Conservation (phyloP, 2,797 vertebrate species). For the Micropoecilia bifurca region DNA sequence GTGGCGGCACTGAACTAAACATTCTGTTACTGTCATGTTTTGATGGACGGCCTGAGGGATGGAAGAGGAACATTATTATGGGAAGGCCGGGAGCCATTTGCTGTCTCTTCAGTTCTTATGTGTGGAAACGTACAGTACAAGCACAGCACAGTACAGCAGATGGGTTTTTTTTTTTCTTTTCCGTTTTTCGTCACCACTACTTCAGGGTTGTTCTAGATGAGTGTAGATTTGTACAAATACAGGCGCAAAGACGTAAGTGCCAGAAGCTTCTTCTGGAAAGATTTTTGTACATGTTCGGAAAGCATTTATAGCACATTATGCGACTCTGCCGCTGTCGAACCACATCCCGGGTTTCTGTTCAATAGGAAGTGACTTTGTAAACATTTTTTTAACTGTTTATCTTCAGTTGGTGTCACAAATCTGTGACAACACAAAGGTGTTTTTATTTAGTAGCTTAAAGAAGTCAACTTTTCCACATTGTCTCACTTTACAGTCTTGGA, state of each 20-base stretch:
- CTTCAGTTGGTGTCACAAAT: slow-evolving; percentile 36
- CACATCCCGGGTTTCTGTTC: slow-evolving; percentile 55
- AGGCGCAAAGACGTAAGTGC: slow-evolving; percentile 49
- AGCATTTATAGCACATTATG: slow-evolving; percentile 51
- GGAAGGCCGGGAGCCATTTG: slow-evolving; percentile 40
- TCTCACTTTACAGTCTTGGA: neutral
- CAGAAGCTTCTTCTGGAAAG: slow-evolving; percentile 51
- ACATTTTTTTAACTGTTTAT: slow-evolving; percentile 33
- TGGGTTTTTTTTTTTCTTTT: neutral
- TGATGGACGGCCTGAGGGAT: slow-evolving; percentile 62
- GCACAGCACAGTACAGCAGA: slow-evolving; percentile 32
- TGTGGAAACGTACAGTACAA: slow-evolving; percentile 23
- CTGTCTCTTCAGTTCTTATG: slow-evolving; percentile 3
- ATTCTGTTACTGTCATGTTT: slow-evolving; percentile 70
- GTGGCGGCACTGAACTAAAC: slow-evolving; percentile 68
- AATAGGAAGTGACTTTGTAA: slow-evolving; percentile 56
- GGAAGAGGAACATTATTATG: slow-evolving; percentile 37
- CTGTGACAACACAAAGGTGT: slow-evolving; percentile 11
- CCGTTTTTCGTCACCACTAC: slow-evolving; percentile 52
- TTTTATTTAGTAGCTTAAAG: neutral
- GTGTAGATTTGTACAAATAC: slow-evolving; percentile 51
- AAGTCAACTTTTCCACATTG: neutral
- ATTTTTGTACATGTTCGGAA: slow-evolving; percentile 40
- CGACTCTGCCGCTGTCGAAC: slow-evolving; percentile 57
- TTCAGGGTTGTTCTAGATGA: slow-evolving; percentile 41